These are phyloP conservation scores for Odobenus rosmarus DNA, from an alignment of 2,113 vertebrate species.

Conservation along the genomic window DNA sequence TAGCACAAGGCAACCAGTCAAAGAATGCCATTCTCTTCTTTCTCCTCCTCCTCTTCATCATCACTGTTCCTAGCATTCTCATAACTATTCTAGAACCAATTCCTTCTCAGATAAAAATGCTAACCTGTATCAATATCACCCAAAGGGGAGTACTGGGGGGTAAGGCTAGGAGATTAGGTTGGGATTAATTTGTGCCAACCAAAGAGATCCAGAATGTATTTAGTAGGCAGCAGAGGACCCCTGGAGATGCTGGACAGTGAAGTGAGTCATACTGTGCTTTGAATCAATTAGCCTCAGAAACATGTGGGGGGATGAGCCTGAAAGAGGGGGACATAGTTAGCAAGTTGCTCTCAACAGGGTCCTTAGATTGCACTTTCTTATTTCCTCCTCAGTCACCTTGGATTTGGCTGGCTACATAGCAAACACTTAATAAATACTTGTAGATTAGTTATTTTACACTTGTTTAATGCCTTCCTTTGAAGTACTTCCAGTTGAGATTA, in stretches of 20 bases:
- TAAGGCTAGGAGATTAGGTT: neutral
- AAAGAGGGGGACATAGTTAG: neutral
- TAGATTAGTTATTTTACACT: conserved; percentile 81
- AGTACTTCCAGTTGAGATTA: conserved; percentile 79
- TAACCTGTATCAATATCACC: neutral
- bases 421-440: conserved; percentile 79
- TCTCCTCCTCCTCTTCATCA: neutral
- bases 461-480: conserved; percentile 78
- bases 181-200: neutral
- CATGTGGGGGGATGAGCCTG: neutral
- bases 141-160: neutral
- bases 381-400: conserved; percentile 61
- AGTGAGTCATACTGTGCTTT: neutral
- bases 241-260: neutral
- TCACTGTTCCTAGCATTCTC: neutral
- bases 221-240: neutral
- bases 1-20: neutral
- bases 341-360: neutral
- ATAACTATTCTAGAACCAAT: neutral
- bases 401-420: conserved; percentile 62
- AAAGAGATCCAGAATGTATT: neutral
- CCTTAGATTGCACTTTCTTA: conserved; percentile 6
- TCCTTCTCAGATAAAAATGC: neutral
- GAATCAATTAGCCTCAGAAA: neutral
- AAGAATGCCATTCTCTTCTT: neutral